Percentiles rank a stretch among this genome's conserved stretches.
phyloP scores from a whole-genome alignment of 2,113 vertebrate genomes.

The Thunnus thynnus region DNA sequence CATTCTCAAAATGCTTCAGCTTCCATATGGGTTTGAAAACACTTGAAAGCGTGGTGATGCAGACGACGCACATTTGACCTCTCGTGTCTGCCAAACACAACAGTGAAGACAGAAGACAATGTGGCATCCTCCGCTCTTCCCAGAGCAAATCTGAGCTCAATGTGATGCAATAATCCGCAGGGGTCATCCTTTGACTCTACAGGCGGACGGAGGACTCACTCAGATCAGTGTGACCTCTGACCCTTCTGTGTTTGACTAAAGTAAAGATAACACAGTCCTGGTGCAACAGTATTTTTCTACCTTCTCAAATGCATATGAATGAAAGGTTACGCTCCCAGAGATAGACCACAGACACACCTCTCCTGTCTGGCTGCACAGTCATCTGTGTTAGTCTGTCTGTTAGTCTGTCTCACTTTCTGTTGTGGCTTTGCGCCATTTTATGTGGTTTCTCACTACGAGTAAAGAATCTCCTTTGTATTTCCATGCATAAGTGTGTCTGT shows the following conservation, averaged over 20 bases:
- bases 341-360: neutral
- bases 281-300: neutral
- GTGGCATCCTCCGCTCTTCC: slow-evolving; percentile 1
- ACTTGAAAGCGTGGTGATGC: neutral
- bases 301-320: neutral
- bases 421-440: neutral
- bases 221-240: slow-evolving; percentile 11
- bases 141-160: slow-evolving; percentile 53
- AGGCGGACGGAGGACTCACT: neutral
- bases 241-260: slow-evolving; percentile 34
- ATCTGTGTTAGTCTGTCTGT: neutral
- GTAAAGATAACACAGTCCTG: neutral
- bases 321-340: neutral
- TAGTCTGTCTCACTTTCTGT: neutral
- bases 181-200: neutral
- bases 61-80: slow-evolving; percentile 16
- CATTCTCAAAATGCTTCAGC: slow-evolving; percentile 18
- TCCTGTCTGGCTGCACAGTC: neutral
- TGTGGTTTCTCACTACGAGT: neutral
- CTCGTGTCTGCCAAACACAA: slow-evolving; percentile 32
- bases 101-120: slow-evolving; percentile 20
- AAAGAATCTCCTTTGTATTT: neutral
- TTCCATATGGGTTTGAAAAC: neutral
- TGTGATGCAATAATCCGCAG: slow-evolving; percentile 7
- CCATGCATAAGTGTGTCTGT: neutral